Evolutionary conservation across 2,888 invertebrate genomes (phyloP).

Genomic region (Linnaemya tessellans): DNA sequence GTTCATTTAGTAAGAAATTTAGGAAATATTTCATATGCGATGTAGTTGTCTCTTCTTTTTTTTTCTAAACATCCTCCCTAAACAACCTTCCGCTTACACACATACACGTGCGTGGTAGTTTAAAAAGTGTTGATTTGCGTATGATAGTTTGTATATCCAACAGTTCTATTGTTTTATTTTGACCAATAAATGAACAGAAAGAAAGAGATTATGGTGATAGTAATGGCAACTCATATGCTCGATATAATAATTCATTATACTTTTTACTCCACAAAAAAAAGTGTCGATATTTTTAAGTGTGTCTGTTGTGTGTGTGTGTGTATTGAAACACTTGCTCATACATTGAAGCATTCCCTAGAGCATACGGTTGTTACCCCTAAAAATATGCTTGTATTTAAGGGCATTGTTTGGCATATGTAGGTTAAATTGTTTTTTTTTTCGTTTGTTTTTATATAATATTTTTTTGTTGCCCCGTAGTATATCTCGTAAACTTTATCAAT

Average conservation of each 20-base stretch:
- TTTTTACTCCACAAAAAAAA: slow-evolving; percentile 31
- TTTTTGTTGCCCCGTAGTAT: slow-evolving; percentile 2
- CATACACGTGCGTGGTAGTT: not conserved
- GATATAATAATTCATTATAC: slow-evolving; percentile 56
- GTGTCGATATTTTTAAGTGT: slow-evolving; percentile 26
- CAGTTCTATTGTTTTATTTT: slow-evolving; percentile 58
- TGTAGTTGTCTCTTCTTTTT: not conserved
- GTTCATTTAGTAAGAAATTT: not conserved
- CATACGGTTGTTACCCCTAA: slow-evolving; percentile 61
- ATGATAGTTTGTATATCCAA: slow-evolving; percentile 19
- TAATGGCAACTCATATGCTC: slow-evolving; percentile 50
- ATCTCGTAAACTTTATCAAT: slow-evolving; percentile 46
- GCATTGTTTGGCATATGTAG: slow-evolving; percentile 57
- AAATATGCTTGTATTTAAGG: slow-evolving; percentile 33
- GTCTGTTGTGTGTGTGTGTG: not conserved
- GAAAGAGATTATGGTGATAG: slow-evolving; percentile 48
- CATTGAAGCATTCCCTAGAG: slow-evolving; percentile 47
- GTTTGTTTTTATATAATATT: not conserved
- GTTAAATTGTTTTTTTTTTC: slow-evolving; percentile 56
- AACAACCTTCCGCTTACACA: not conserved
- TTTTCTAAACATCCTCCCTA: not conserved
- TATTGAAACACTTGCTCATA: slow-evolving; percentile 1
- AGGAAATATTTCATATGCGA: not conserved
- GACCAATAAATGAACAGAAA: slow-evolving; percentile 42
- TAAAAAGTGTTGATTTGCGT: slow-evolving; percentile 11